These are phyloP conservation scores for Lasioglossum albipes DNA, from an alignment of 1,140 invertebrate species.

Conservation along the genomic window DNA sequence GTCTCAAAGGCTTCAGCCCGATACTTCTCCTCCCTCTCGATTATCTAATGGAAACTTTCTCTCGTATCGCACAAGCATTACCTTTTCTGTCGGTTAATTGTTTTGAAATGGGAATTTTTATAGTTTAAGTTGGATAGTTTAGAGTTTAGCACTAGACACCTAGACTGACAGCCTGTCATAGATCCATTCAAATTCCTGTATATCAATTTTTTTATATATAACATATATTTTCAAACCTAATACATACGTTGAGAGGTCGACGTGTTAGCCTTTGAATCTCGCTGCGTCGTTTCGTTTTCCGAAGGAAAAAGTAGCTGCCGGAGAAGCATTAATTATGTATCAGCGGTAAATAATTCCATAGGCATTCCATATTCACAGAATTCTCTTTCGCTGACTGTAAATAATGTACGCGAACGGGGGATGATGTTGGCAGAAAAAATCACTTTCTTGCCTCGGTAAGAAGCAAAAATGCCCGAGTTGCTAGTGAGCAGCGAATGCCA, in stretches of 20 bases:
- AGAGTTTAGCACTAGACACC: too few relatives aligned
- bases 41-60: conserved; percentile 4
- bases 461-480: neutral
- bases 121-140: too few relatives aligned
- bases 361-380: conserved; percentile 24
- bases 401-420: neutral
- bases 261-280: neutral
- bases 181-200: too few relatives aligned
- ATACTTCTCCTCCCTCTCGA: neutral
- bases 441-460: neutral
- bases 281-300: neutral
- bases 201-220: too few relatives aligned
- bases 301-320: neutral
- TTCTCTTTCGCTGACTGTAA: neutral
- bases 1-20: neutral
- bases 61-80: neutral
- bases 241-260: too few relatives aligned
- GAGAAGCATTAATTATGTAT: neutral
- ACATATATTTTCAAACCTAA: too few relatives aligned
- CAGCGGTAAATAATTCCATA: neutral
- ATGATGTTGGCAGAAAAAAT: conserved; percentile 13
- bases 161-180: too few relatives aligned
- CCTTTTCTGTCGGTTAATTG: too few relatives aligned
- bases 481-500: too few relatives aligned
- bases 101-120: too few relatives aligned